A percentile compares a stretch with the other conserved stretches of the same genome.
Conservation (phyloP, 2,113 vertebrate species). For the Benitochromis conjunctus region DNA sequence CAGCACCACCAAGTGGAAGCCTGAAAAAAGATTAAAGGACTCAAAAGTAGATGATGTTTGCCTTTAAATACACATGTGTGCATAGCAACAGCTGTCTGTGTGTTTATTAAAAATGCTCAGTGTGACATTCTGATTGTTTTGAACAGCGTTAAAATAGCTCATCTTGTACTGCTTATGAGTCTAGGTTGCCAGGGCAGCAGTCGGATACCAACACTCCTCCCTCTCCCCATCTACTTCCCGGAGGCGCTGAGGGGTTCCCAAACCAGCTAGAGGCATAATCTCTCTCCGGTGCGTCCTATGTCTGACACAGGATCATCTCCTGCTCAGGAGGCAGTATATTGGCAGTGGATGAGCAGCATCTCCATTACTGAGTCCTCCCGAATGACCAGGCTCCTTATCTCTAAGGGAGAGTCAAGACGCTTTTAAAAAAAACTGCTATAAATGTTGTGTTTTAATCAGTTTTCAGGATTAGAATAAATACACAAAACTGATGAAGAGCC, state of each 20-base stretch:
- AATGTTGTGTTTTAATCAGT: neutral
- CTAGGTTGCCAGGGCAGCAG: neutral
- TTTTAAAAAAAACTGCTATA: too few species aligned
- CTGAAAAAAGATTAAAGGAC: conserved; percentile 41
- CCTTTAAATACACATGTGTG: neutral
- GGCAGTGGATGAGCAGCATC: neutral
- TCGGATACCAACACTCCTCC: neutral
- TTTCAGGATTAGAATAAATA: neutral
- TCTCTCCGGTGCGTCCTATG: neutral
- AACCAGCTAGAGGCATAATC: neutral
- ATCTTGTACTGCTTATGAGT: neutral
- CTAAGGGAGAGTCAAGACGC: neutral
- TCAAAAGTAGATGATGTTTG: neutral
- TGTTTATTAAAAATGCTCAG: neutral
- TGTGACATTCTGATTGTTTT: neutral
- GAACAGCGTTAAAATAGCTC: neutral
- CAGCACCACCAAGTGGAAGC: conserved; percentile 12
- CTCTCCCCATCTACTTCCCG: neutral
- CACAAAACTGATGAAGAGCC: neutral
- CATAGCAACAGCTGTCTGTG: neutral
- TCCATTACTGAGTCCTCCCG: accelerated
- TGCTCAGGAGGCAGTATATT: neutral
- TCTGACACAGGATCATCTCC: neutral
- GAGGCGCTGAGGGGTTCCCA: neutral
- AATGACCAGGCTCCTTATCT: neutral